Evolutionary conservation across 1,140 invertebrate genomes (phyloP).

Genomic region (Dendrolimus kikuchii): DNA sequence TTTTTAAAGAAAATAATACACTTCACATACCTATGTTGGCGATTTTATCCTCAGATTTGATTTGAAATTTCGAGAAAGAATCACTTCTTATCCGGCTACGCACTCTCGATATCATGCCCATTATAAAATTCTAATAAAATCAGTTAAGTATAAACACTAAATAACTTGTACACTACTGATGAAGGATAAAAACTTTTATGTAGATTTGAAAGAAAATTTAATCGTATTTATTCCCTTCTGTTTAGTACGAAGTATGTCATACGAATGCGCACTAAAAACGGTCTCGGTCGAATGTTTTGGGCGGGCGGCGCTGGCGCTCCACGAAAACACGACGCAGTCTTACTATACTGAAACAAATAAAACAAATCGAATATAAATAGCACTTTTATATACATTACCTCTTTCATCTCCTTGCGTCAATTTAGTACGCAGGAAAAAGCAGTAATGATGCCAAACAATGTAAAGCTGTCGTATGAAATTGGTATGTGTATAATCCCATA

Average conservation of each 20-base stretch:
- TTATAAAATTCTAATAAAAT: slow-evolving; percentile 4
- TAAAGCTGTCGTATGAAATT: not conserved
- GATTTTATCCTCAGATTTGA: slow-evolving; percentile 76
- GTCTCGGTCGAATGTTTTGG: slow-evolving; percentile 18
- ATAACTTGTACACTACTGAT: not conserved
- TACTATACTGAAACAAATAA: not conserved
- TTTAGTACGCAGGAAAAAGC: not conserved
- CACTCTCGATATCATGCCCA: slow-evolving; percentile 80
- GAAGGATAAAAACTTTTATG: slow-evolving; percentile 1
- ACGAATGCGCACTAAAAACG: slow-evolving; percentile 48
- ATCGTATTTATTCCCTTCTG: slow-evolving; percentile 13
- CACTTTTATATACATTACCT: slow-evolving; percentile 1
- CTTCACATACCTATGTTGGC: slow-evolving; percentile 74
- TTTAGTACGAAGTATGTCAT: slow-evolving; percentile 31
- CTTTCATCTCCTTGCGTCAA: not conserved
- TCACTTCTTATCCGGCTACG: slow-evolving; percentile 76
- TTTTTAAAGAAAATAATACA: no score
- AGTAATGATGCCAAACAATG: not conserved
- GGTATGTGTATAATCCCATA: no score
- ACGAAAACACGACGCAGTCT: not conserved
- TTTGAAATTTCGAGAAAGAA: slow-evolving; percentile 74
- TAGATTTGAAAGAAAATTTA: slow-evolving; percentile 1
- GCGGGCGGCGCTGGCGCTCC: slow-evolving; percentile 47
- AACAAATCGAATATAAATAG: not conserved
- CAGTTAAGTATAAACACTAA: not conserved